Base-by-base conservation (phyloP, 2,888 invertebrate genomes). In the Diachrysia chrysitis region DNA sequence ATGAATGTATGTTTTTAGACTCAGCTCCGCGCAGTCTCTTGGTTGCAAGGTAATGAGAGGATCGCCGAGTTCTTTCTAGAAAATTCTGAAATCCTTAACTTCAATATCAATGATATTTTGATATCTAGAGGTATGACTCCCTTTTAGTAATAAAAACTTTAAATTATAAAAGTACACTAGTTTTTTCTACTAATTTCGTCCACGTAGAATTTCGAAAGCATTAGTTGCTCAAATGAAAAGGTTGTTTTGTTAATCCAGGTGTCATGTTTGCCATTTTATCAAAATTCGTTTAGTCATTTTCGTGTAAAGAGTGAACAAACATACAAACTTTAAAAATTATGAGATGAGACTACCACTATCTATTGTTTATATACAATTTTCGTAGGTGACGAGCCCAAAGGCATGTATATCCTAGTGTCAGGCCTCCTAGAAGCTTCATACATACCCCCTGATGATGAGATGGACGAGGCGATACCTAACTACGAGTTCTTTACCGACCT, bases 391-490 rank as follows among this genome's bases (percentile, higher is more conserved):
- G 91, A 93, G 42, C 93, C 95, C 0, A 92, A 93, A 85, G 95
- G 95, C 35, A 73, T 96, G 12, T 92, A 90, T 63, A 88, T 93
- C 19, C 78, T 95, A 12, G 94, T 94, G 0, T 93, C 95, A 0
- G 95, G 95, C 0, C 86, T 95, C 0, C 84, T 95, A 1, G 94
- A 95, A 76, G 94, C 95, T 0, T 82, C 87, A 0, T 95, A 94
- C 75, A 68, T 86, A 7, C 95, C 95, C 0, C 94, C 95, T 0
- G 94, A 93, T 9, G 88, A 82, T 0, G 92, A 92, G 0, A 82
- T 92, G 46, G 93, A 92, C 12, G 96, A 96, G 51, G 91, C 92
- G 0, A 92, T 96, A 46, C 96, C 96, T 0, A 95, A 96, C 78
- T 95, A 96, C 56, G 96, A 96, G 78, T 95, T 96, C 76, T 83